Evolutionary conservation across 2,888 invertebrate genomes (phyloP), one percentile per base, ranked within the genome.

Genomic region (Ceramica pisi): DNA sequence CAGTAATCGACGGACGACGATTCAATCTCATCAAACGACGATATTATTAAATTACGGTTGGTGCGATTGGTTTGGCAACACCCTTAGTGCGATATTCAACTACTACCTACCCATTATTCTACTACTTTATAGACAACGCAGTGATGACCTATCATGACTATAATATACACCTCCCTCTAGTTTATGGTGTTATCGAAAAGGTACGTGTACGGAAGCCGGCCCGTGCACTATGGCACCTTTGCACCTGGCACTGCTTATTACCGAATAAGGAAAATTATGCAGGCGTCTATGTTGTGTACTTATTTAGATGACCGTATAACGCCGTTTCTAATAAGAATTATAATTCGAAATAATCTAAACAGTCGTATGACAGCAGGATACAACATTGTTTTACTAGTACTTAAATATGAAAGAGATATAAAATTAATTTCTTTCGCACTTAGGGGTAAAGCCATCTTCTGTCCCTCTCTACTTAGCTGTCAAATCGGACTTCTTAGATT

Each of bases 121-220:
- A n/a, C n/a, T 67, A 12, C n/a, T 26, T 56, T 70, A 57, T 57
- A 65, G 44, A 14, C n/a, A 64, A 44, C 14, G 31, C 31, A 53
- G 16, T 35, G 44, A 38, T 80, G 65, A 73, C 82, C 79, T 82
- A 82, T 82, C 82, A 82, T 69, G 82, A 71, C 35, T 62, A 48
- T 59, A 50, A 41, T 63, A 21, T 68, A 41, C 51, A 8, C 46
- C 31, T 19, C 12, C 12, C 50, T n/a, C 16, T 10, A 14, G 51
- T 66, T n/a, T 44, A 68, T 19, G 41, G 23, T 31, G 19, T 21
- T 38, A 65, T 55, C 14, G 53, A 31, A 31, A 68, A 62, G 16
- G 21, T 56, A 51, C 60, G 64, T 59, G 59, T 55, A 67, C 50
- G 75, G 60, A 71, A 75, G 41, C 19, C 19, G 26, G 19, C 55